Base-by-base conservation (phyloP, 2,888 invertebrate genomes). In the Drosophila anceps region DNA sequence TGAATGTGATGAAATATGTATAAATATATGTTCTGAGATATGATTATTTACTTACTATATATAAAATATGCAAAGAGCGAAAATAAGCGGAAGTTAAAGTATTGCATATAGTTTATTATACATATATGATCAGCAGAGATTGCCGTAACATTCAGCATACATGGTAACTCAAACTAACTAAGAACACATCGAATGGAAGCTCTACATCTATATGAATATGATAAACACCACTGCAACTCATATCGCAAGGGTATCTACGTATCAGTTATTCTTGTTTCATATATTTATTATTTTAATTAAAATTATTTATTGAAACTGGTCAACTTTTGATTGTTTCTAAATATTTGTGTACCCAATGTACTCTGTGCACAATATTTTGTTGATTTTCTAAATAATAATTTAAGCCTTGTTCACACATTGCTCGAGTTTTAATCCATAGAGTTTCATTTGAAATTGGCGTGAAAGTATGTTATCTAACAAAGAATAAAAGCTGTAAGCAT, bases 281-380 rank as follows among this genome's bases (percentile, higher is more conserved):
- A 24, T 12, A 37, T 4, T 2, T 24, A 24, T 51, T 18, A 55
- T 39, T 33, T 55, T 51, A 65, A 67, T 67, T 54, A 43, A 59
- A 73, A 78, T 68, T 24, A 51, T 62, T 67, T 35, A 62, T 59
- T 68, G 39, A 50, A 50, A 8, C 13, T n/a, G 10, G 24, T n/a
- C 13, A 24, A n/a, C 27, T 8, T 37, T 53, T 54, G 29, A 31
- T 50, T 60, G 35, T 24, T 33, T 51, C 53, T 24, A n/a, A 24
- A 20, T 24, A 24, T 54, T 53, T 53, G 27, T 54, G n/a, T 33
- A 27, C 37, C n/a, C n/a, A n/a, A 33, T n/a, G 46, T 1, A 12
- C 13, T 31, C 9, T 48, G 48, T 39, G 12, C 9, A 18, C 39
- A 46, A 6, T 1, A n/a, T 62, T 54, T 51, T 46, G 55, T 57